These are phyloP conservation scores for Redunca redunca DNA, from an alignment of 2,113 vertebrate species.

Conservation along the genomic window DNA sequence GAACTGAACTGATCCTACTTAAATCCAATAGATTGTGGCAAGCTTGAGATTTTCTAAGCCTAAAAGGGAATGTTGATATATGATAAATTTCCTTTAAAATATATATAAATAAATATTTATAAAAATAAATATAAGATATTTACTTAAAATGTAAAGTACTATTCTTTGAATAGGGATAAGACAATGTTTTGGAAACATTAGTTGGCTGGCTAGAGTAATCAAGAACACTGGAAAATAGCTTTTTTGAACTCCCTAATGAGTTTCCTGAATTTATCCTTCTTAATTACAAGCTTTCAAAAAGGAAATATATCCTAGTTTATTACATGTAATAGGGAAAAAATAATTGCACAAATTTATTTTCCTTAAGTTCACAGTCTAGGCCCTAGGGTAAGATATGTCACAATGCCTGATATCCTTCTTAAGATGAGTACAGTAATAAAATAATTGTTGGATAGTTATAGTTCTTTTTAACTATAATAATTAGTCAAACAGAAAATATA, in stretches of 20 bases:
- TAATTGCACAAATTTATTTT: background rate
- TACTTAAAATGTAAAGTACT: background rate
- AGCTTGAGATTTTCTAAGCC: background rate
- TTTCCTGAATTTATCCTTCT: background rate
- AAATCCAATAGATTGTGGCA: background rate
- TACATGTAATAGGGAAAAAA: background rate
- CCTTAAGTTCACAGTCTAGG: background rate
- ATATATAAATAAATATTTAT: background rate
- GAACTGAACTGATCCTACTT: too few relatives aligned
- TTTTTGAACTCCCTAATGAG: background rate
- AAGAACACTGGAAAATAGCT: background rate
- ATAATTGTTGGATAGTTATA: background rate
- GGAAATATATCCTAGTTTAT: background rate
- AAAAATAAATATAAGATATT: background rate
- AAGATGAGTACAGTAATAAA: background rate
- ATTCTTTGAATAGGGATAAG: background rate
- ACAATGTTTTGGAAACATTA: background rate
- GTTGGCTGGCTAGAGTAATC: background rate
- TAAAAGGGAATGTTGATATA: background rate
- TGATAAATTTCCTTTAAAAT: background rate
- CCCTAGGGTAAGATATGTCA: background rate
- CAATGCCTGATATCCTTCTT: background rate
- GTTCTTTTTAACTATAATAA: background rate
- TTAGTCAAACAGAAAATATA: background rate
- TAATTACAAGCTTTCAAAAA: background rate